Base-by-base conservation (phyloP, 2,888 invertebrate genomes). In the Thymelicus sylvestris region DNA sequence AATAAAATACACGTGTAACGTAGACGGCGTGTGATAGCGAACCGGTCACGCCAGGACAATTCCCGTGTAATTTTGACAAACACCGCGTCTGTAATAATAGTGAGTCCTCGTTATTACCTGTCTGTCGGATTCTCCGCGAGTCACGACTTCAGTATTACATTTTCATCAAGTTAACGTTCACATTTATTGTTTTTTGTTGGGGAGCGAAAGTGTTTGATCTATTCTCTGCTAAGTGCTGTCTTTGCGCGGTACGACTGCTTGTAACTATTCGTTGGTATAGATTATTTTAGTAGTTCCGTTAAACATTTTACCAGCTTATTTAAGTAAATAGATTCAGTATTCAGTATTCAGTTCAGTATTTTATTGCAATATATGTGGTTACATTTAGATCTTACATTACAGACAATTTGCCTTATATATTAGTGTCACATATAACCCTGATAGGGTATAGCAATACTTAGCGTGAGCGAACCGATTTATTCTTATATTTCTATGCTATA, bases 1-100 rank as follows among this genome's bases (percentile, higher is more conserved):
- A 64, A 38, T 47, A 63, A 55, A 52, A 50, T 39, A 48, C 63
- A 50, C 64, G 50, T 63, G 64, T 64, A 68, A 55, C 24, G 61
- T 61, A 52, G 55, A 55, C 55, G 24, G 55, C 59, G 39, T 59
- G 39, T 13, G 59, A 59, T 59, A 39, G 59, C 59, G 59, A 52
- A 55, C 47, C 60, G 72, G 67, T 61, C 72, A 67, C 67, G 72
- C 55, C 65, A 72, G 52, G 65, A 67, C 60, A 64, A 64, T 60
- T 65, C 57, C 50, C 64, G 48, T 60, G 72, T 72, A 66, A 66
- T 62, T 71, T 66, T 66, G 66, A 71, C 61, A 71, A 66, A 67
- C 71, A 69, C 61, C n/a, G 63, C 47, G 47, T 31, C 68, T 55
- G 68, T 50, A 44, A 68, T 68, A 55, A 67, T 55, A 68, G 62